Evolutionary conservation across 2,888 invertebrate genomes (phyloP), one percentile per base, ranked within the genome.

Genomic region (Diarsia rubi): DNA sequence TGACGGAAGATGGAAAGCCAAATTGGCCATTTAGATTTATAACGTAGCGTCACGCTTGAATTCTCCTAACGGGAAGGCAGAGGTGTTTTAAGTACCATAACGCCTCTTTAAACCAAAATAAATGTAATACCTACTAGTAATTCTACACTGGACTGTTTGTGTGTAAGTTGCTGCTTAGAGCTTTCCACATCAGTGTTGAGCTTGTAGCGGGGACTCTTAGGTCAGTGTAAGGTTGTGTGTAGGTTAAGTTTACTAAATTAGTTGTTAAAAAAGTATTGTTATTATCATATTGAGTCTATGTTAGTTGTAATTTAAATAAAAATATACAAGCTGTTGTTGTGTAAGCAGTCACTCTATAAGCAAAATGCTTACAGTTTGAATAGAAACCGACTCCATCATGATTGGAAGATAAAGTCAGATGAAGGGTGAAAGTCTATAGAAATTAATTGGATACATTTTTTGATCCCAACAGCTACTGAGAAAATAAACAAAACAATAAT

Each of bases 1-100:
- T 91, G 89, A 91, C 86, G 83, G 83, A 86, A 83, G 91, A 91
- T 91, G 89, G 90, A 92, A 92, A 91, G 89, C 86, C 88, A 89
- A 92, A 93, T 93, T 91, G 91, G 86, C 90, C 88, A 89, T 91
- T 91, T 89, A 81, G 71, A 84, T 88, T 79, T 79, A 86, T 79
- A 62, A 84, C 66, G 79, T 70, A 49, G 54, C 24, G 54, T 63
- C n/a, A 31, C 21, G 79, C 8, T 9, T 63, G 14, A 42, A 19
- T 42, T 14, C 12, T 12, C 12, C 0, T 16, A 2, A 21, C 2
- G 69, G 16, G 45, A 42, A n/a, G 6, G n/a, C 31, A 63, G 54
- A 49, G 44, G 21, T 37, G 27, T n/a, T 52, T 24, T 8, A 62
- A 16, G 52, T 21, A 31, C 21, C 4, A n/a, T 21, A 14, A 14